phyloP scores from a whole-genome alignment of 2,888 invertebrate genomes.

The Tricholauxania praeusta region DNA sequence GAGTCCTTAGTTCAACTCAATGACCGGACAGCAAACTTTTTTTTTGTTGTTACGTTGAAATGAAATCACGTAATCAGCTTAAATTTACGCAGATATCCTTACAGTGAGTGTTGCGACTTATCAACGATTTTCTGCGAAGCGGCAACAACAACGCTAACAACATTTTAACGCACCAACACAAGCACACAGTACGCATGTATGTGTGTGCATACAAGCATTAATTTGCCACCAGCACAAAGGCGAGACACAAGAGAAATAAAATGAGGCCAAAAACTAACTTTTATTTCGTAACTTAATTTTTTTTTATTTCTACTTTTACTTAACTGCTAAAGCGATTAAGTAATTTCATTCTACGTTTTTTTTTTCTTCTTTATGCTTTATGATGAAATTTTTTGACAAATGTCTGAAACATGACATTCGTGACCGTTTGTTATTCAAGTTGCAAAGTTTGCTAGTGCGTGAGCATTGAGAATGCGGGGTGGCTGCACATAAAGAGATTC shows the following conservation, averaged over 20 bases:
- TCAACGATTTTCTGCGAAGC: neutral
- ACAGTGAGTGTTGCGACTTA: constrained; percentile 1
- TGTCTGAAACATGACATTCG: constrained; percentile 8
- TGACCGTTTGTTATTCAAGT: constrained; percentile 1
- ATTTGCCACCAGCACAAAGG: neutral
- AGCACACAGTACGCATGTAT: neutral
- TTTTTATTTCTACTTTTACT: neutral
- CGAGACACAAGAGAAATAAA: neutral
- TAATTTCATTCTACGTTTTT: neutral
- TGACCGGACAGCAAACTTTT: neutral
- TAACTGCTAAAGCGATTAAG: constrained; percentile 21
- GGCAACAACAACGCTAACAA: no score
- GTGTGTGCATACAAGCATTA: neutral
- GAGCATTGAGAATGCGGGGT: no score
- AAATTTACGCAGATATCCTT: neutral
- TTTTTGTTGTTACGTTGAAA: neutral
- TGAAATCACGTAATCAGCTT: constrained; percentile 25
- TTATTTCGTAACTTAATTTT: constrained; percentile 9
- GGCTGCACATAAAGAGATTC: no score
- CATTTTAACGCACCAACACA: neutral
- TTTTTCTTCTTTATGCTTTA: neutral
- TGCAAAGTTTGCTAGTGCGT: no score
- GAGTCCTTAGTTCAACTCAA: no score
- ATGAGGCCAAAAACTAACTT: constrained; percentile 4
- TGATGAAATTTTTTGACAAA: constrained; percentile 3